Conservation (phyloP, 2,797 vertebrate genomes). For the Poecilia velifera region DNA sequence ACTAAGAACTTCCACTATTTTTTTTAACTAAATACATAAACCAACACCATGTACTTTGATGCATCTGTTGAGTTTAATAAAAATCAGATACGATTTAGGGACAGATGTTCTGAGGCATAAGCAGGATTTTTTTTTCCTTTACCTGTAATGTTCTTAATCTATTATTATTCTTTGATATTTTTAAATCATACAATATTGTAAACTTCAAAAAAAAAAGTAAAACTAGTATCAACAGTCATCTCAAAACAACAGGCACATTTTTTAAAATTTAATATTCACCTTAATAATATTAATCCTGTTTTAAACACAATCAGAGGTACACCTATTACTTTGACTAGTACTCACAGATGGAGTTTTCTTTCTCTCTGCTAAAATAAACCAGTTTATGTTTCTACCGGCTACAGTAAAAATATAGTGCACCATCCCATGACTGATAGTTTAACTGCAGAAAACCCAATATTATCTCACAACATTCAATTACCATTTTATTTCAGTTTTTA, state of each 20-base stretch:
- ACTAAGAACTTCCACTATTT: background rate
- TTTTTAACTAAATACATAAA: background rate
- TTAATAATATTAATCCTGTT: conserved; percentile 10
- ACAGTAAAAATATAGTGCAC: conserved; percentile 41
- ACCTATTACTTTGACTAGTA: conserved; percentile 17
- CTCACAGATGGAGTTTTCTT: conserved; percentile 27
- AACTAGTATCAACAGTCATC: conserved; percentile 21
- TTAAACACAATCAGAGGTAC: background rate
- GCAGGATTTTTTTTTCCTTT: background rate
- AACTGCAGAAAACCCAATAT: conserved; percentile 37
- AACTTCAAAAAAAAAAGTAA: background rate
- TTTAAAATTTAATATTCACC: conserved; percentile 17
- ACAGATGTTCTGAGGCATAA: background rate
- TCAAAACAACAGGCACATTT: conserved; percentile 30
- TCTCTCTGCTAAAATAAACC: conserved; percentile 40
- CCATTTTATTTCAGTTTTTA: too few species aligned
- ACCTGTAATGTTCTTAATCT: background rate
- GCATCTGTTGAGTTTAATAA: background rate
- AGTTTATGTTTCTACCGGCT: conserved; percentile 50
- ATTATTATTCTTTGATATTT: background rate
- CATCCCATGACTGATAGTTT: conserved; percentile 49
- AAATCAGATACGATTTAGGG: background rate
- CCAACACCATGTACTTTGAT: background rate
- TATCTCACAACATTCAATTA: conserved; percentile 15
- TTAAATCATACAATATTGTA: background rate